Evolutionary conservation across 2,113 vertebrate species (phyloP), one percentile per base, ranked within the genome.

Genomic region (Asarcornis scutulata): DNA sequence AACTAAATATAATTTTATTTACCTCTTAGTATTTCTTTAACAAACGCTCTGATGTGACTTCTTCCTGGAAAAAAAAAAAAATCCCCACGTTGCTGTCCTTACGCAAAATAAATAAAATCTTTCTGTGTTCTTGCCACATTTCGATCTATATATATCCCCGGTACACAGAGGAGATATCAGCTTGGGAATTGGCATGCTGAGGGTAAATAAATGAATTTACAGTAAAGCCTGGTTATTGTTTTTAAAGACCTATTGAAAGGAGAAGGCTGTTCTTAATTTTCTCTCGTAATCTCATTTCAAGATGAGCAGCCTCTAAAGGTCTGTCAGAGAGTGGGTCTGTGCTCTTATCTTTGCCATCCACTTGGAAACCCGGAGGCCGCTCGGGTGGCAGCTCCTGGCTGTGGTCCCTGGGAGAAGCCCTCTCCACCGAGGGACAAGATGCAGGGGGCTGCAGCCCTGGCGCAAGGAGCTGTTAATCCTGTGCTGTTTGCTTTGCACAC

Each of bases 181-280:
- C 92, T 85, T 94, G 86, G 86, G 88, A 96, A 82, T 55, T 95
- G 95, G 91, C 92, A 92, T 26, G 16, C 68, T 27, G 72, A 78
- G 75, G 71, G 83, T 89, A 95, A 97, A 96, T 91, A 95, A 96
- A 97, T 95, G 96, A 96, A 96, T 96, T 93, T 96, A 95, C 93
- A 93, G 93, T 96, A 96, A 96, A 94, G 77, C 91, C 91, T 96
- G 93, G 83, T 96, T 95, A 94, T 96, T 96, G 88, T 96, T 97
- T 94, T 94, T 91, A 87, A 96, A 93, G 93, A 95, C 92, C 95
- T 94, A 96, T 89, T 96, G 92, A 96, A 97, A 96, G 94, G 91
- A 96, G 86, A 85, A 93, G 91, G 27, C 88, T 96, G 95, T 86
- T 93, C 92, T 93, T 96, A 91, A 96, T 96, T 96, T 96, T 96